Evolutionary conservation across 2,113 vertebrate genomes (phyloP), one percentile per base, ranked within the genome.

Genomic region (Verasper variegatus): DNA sequence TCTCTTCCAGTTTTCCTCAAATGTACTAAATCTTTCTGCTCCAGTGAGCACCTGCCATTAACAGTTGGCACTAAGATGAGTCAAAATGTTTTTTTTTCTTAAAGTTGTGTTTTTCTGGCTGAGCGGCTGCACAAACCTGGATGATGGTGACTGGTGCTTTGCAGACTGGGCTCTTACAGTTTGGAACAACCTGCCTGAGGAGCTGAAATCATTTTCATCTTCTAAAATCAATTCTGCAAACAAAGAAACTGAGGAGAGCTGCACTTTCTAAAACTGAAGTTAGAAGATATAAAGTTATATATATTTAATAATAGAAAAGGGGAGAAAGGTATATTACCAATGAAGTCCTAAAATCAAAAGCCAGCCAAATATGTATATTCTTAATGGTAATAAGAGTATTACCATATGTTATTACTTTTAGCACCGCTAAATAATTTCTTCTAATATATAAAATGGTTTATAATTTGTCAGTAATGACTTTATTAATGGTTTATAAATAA

Each of bases 61-160:
- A 68, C 78, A 62, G 64, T 35, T 78, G 79, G 67, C 63, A 56
- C 54, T 5, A 35, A 21, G 26, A 71, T 61, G 45, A 49, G 45
- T 49, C 45, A 17, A 49, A 65, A 72, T 66, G 17, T 59, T 23
- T 71, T 77, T 27, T 20, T 55, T 21, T 49, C 24, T 47, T n/a
- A 20, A 71, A 56, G 57, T 56, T 65, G 21, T 54, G 31, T 37
- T 40, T 63, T 17, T 61, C 51, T 51, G 61, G 73, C 18, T 1
- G 26, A 49, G 52, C 12, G 61, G 54, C 55, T 51, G 51, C 20
- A n/a, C 51, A 54, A 21, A 54, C 18, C 51, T 15, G 13, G 45
- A 18, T 49, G 45, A 47, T 49, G 45, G 45, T 49, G 45, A 49
- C 14, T 49, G 13, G 45, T 49, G 45, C 15, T 49, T 5, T 49